phyloP scores from a whole-genome alignment of 2,113 vertebrate species.

The Mixornis gularis region DNA sequence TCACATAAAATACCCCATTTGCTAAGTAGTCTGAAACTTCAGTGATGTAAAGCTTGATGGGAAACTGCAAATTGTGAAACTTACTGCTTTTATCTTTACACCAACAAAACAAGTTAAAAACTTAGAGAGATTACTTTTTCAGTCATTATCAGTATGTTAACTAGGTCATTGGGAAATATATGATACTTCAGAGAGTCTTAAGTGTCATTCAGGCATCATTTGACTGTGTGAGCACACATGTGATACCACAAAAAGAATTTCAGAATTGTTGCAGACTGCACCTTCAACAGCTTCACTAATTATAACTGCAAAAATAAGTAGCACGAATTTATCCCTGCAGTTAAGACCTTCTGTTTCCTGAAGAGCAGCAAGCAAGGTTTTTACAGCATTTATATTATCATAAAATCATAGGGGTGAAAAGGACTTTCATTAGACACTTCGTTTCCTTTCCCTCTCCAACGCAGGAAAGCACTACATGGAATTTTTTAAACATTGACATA shows the following conservation, averaged over 20 bases:
- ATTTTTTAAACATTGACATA: background rate
- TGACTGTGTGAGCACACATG: slow-evolving; percentile 5
- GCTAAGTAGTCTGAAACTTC: slow-evolving; percentile 28
- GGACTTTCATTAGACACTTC: background rate
- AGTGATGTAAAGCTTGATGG: slow-evolving; percentile 19
- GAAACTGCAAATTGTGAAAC: slow-evolving; percentile 32
- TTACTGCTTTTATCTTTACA: slow-evolving; percentile 48
- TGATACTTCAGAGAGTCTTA: slow-evolving; percentile 44
- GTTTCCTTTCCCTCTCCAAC: background rate
- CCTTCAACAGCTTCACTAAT: slow-evolving; percentile 13
- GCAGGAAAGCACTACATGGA: background rate
- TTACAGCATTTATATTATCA: background rate
- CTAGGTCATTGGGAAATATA: slow-evolving; percentile 52
- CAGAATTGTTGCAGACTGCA: background rate
- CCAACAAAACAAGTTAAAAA: slow-evolving; percentile 41
- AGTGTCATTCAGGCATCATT: slow-evolving; percentile 39
- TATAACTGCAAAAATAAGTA: background rate
- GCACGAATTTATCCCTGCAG: background rate
- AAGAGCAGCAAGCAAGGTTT: background rate
- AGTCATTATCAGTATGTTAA: slow-evolving; percentile 47
- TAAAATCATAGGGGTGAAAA: background rate
- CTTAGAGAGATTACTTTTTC: slow-evolving; percentile 16
- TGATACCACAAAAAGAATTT: slow-evolving; percentile 9
- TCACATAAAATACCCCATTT: slow-evolving; percentile 35
- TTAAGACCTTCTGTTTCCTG: background rate